phyloP scores from a whole-genome alignment of 2,797 vertebrate genomes.

The Uromys caudimaculatus region DNA sequence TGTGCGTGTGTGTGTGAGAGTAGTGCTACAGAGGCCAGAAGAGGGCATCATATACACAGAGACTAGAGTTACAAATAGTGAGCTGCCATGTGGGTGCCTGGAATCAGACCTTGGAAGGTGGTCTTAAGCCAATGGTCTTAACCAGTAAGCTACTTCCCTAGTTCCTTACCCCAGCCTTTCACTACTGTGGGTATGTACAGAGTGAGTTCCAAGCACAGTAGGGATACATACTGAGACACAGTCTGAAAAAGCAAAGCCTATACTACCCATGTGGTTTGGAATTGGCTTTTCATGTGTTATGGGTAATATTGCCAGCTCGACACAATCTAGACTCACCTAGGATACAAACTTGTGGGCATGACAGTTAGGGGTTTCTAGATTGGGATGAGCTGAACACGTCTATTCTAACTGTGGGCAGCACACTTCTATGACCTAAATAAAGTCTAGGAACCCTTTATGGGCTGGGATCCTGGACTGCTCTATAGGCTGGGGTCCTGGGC shows the following conservation, averaged over 20 bases:
- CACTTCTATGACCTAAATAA: not conserved
- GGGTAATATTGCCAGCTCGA: not conserved
- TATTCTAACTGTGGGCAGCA: not conserved
- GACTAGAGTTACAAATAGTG: not conserved
- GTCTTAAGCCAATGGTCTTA: not conserved
- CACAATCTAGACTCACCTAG: not conserved
- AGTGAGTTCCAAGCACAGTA: not conserved
- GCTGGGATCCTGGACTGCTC: not conserved
- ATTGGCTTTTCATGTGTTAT: not conserved
- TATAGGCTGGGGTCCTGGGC: not conserved
- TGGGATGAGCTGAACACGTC: not conserved
- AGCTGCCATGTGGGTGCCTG: not conserved
- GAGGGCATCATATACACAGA: not conserved
- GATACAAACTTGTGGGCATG: not conserved
- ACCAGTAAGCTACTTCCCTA: too few relatives aligned
- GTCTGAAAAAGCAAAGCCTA: not conserved
- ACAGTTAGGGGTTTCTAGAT: not conserved
- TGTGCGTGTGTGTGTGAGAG: not conserved
- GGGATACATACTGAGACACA: not conserved
- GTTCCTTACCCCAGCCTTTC: not conserved
- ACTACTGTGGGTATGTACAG: not conserved
- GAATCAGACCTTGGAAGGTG: too few relatives aligned
- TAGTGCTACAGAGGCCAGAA: not conserved
- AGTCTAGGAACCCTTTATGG: not conserved
- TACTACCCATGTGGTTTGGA: not conserved